Conservation (phyloP, 2,888 invertebrate genomes). For the Drosophila gaucha region DNA sequence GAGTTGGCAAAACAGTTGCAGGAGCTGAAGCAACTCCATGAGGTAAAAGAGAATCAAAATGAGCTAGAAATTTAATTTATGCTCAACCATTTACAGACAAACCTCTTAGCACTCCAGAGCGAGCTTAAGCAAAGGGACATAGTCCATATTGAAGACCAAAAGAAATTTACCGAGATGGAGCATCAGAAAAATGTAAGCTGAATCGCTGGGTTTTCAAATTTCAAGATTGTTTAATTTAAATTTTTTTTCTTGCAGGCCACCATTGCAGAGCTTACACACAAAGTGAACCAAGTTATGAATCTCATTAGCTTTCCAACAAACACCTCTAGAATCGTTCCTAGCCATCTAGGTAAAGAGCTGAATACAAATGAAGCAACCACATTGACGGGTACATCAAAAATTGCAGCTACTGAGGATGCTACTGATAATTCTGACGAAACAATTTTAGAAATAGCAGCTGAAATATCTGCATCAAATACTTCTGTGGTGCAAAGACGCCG, state of each 20-base stretch:
- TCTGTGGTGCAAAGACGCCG: neutral
- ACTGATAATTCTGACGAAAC: neutral
- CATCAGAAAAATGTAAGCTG: slow-evolving; percentile 6
- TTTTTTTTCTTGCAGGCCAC: neutral
- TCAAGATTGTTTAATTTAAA: neutral
- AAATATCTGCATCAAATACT: neutral
- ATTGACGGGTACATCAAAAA: no score
- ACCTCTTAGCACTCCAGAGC: neutral
- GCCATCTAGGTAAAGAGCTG: neutral
- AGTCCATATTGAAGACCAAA: neutral
- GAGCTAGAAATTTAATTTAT: neutral
- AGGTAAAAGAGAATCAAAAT: slow-evolving; percentile 5
- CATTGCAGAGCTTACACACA: slow-evolving; percentile 18
- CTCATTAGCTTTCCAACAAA: slow-evolving; percentile 19
- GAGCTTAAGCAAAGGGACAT: slow-evolving; percentile 11
- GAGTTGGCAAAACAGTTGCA: slow-evolving; percentile 1
- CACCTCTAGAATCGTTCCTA: neutral
- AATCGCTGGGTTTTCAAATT: neutral
- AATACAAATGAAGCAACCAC: neutral
- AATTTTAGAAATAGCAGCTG: neutral
- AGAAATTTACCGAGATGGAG: slow-evolving; percentile 1
- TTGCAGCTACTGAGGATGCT: no score
- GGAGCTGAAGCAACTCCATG: neutral
- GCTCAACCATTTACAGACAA: slow-evolving; percentile 8
- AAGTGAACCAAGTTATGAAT: slow-evolving; percentile 27